Evolutionary conservation across 2,797 vertebrate genomes (phyloP).

Genomic region (Coendou prehensilis): DNA sequence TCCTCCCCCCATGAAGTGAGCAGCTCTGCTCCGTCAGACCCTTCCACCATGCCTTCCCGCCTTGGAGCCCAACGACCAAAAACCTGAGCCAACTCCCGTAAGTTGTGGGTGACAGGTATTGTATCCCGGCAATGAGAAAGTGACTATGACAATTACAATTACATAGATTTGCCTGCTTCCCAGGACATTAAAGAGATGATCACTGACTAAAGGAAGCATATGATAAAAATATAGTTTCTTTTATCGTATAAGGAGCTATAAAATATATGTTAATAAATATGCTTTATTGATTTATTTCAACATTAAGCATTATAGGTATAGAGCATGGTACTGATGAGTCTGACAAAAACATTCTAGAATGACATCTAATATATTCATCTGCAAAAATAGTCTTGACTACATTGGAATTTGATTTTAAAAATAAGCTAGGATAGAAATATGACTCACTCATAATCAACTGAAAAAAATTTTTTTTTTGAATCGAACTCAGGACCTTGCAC

Average conservation of each 20-base stretch:
- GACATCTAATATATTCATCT: not conserved
- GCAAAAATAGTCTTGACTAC: constrained; percentile 13
- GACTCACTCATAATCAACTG: constrained; percentile 34
- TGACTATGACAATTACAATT: not conserved
- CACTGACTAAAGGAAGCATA: not conserved
- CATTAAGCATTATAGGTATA: not conserved
- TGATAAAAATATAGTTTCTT: not conserved
- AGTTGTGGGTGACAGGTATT: not conserved
- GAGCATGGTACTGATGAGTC: not conserved
- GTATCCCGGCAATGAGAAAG: not conserved
- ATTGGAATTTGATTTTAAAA: constrained; percentile 20
- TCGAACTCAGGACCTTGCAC: no score
- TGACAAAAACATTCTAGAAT: constrained; percentile 10
- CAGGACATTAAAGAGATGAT: not conserved
- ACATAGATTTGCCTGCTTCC: not conserved
- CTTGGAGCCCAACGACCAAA: not conserved
- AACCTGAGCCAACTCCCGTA: not conserved
- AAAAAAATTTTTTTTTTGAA: not conserved
- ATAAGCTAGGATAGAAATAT: not conserved
- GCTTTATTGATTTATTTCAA: not conserved
- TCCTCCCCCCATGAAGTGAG: not conserved
- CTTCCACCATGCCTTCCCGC: not conserved
- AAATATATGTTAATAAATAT: not conserved
- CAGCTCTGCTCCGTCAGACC: not conserved
- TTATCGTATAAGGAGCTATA: not conserved